phyloP scores from a whole-genome alignment of 2,888 invertebrate genomes.

The Pecten maximus region DNA sequence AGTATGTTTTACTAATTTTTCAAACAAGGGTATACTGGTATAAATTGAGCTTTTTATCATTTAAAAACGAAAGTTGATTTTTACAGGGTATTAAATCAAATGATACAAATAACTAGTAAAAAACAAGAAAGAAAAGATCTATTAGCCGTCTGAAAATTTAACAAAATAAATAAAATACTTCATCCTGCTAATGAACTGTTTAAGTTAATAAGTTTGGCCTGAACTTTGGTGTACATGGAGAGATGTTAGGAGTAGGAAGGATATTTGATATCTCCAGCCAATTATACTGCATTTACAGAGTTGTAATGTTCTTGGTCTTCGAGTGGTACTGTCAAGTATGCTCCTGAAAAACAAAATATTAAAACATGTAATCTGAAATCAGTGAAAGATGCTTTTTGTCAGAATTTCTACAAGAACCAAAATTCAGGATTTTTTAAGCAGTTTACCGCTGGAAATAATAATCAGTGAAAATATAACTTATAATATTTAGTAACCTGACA shows the following conservation, averaged over 20 bases:
- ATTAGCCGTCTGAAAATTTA: background rate
- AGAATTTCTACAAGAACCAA: no score
- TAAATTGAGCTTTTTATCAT: no score
- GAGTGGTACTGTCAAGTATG: conserved; percentile 35
- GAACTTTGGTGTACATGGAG: background rate
- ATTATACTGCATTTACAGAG: conserved; percentile 36
- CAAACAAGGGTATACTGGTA: no score
- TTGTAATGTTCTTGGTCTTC: background rate
- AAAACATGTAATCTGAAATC: background rate
- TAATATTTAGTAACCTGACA: no score
- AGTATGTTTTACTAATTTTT: no score
- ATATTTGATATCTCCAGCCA: no score
- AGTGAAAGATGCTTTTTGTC: background rate
- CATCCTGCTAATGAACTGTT: background rate
- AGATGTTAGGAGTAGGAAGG: background rate
- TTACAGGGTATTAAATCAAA: no score
- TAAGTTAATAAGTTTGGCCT: background rate
- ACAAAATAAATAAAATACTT: background rate
- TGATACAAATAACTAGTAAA: no score
- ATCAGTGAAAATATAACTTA: no score
- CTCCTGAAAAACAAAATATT: conserved; percentile 36
- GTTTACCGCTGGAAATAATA: no score
- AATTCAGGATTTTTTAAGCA: no score
- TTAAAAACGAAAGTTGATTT: no score
- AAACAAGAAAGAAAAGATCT: background rate